A percentile compares a stretch with the other conserved stretches of the same genome.
These are phyloP conservation scores for Coronaproctus castanopsis DNA, from an alignment of 2,888 invertebrate genomes.

Conservation along the genomic window DNA sequence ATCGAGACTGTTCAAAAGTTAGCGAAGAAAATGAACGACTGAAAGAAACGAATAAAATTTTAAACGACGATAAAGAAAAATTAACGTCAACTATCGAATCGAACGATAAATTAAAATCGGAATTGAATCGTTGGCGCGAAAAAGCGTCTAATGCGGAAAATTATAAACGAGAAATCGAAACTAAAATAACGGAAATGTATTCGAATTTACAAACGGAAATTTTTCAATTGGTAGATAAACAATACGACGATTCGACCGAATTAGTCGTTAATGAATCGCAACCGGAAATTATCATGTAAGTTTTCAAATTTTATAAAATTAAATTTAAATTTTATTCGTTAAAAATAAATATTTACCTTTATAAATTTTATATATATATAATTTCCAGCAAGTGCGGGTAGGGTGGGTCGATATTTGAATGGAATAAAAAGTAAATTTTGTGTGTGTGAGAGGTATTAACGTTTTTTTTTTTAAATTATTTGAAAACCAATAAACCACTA, in stretches of 20 bases:
- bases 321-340: too few species aligned
- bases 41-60: background rate
- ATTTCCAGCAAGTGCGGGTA: too few species aligned
- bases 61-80: background rate
- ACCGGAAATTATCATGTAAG: background rate
- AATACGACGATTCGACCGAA: background rate
- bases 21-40: background rate
- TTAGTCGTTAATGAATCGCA: background rate
- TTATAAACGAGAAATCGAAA: background rate
- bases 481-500: too few species aligned
- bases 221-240: background rate
- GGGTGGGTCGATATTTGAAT: too few species aligned
- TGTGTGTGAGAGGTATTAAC: too few species aligned
- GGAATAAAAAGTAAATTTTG: too few species aligned
- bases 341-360: too few species aligned
- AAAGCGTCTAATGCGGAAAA: background rate
- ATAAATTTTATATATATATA: too few species aligned
- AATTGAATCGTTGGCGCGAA: background rate
- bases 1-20: background rate
- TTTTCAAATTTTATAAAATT: too few species aligned
- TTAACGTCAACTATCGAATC: background rate
- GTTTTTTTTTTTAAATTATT: too few species aligned
- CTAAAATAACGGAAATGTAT: background rate
- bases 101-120: background rate
- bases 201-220: background rate